A percentile compares a stretch with the other conserved stretches of the same genome.
phyloP scores from a whole-genome alignment of 1,140 invertebrate species.

The Anastrepha obliqua region DNA sequence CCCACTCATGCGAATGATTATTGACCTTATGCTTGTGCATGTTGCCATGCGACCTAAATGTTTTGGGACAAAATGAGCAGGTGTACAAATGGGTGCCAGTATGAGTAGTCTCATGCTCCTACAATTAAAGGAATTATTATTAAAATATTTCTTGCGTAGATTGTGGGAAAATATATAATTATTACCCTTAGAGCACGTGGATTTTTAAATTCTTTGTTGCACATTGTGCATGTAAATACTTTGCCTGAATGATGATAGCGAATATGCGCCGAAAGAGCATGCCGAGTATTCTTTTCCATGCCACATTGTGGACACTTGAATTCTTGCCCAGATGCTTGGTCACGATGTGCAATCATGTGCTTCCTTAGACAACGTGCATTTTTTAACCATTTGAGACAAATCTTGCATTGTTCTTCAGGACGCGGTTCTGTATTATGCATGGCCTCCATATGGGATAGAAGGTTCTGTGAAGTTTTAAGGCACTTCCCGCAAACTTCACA shows the following conservation, averaged over 20 bases:
- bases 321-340: slow-evolving; percentile 60
- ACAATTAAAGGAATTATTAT: not conserved
- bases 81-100: slow-evolving; percentile 69
- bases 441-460: slow-evolving; percentile 18
- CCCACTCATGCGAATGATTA: slow-evolving; percentile 68
- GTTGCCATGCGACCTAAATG: slow-evolving; percentile 70
- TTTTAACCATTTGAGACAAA: slow-evolving; percentile 65
- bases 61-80: slow-evolving; percentile 67
- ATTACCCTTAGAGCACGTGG: slow-evolving; percentile 60
- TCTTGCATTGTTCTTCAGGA: slow-evolving; percentile 23
- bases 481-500: slow-evolving; percentile 69
- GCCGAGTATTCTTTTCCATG: slow-evolving; percentile 66
- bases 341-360: slow-evolving; percentile 61
- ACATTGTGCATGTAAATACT: slow-evolving; percentile 67
- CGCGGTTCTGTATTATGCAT: slow-evolving; percentile 27
- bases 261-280: slow-evolving; percentile 67
- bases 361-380: slow-evolving; percentile 68
- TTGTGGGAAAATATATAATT: too few relatives aligned
- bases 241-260: slow-evolving; percentile 69
- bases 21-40: slow-evolving; percentile 73
- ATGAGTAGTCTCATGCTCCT: slow-evolving; percentile 72
- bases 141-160: too few relatives aligned
- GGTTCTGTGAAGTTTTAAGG: slow-evolving; percentile 60
- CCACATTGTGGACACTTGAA: slow-evolving; percentile 66
- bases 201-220: slow-evolving; percentile 67